Base-by-base conservation (phyloP, 2,113 vertebrate species). In the Bombycilla garrulus region DNA sequence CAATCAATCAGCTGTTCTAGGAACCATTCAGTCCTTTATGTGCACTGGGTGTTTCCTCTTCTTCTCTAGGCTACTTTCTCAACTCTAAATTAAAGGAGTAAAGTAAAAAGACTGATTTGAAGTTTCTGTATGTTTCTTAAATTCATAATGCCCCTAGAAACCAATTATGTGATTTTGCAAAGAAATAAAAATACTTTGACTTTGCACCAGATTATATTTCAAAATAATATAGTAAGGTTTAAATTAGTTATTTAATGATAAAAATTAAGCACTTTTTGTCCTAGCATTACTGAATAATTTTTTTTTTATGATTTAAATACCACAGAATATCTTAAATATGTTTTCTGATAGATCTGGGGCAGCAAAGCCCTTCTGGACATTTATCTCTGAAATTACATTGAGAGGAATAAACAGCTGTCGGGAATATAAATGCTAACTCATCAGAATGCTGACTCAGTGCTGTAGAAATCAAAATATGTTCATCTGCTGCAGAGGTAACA, bases 341-440 rank as follows among this genome's bases (percentile, higher is more conserved):
- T 97, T 98, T 97, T 97, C 96, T 98, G 98, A 98, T 98, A 97
- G 98, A 98, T 98, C 96, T 98, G 91, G 98, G 98, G 73, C 98
- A 98, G 96, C 45, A 95, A 97, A 98, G 95, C 96, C 97, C 98
- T 98, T 97, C 98, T 97, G 97, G 98, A 98, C 97, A 98, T 98
- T 97, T 98, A 97, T 97, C 97, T 98, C 96, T 94, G 96, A 96
- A 97, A 98, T 98, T 97, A 98, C 97, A 97, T 51, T 96, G 97
- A 97, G 92, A 98, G 97, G 97, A 98, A 97, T 96, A 98, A 98
- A 98, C 97, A 97, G 96, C 97, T 97, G 97, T 97, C 97, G 92
- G 95, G 96, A 97, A 97, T 97, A 95, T 93, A 98, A 97, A 97
- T 96, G 97, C 96, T 95, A 97, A 94, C 97, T 96, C 96, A 97